Evolutionary conservation across 2,797 vertebrate genomes (phyloP).

Genomic region (Odontamblyopus rebecca): DNA sequence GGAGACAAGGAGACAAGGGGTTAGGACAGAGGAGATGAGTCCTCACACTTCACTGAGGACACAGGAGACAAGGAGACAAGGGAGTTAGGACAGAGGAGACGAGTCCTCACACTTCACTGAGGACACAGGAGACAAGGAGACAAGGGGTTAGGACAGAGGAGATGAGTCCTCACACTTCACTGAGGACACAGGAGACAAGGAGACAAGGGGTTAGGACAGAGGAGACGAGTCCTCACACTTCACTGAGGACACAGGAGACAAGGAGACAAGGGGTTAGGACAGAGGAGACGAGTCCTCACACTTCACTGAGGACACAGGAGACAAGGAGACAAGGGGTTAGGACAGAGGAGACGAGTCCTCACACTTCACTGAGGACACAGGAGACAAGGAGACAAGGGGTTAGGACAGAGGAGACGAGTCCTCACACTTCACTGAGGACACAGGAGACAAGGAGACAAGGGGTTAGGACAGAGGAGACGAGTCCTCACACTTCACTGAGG

Average conservation of each 20-base stretch:
- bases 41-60: no score
- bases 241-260: neutral
- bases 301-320: no score
- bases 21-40: no score
- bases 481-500: neutral
- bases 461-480: neutral
- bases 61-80: no score
- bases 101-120: neutral
- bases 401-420: no score
- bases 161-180: neutral
- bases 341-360: no score
- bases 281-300: no score
- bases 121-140: neutral
- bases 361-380: no score
- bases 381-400: no score
- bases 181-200: neutral
- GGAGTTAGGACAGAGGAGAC: neutral
- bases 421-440: no score
- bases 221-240: neutral
- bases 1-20: no score
- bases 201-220: neutral
- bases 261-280: neutral
- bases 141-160: neutral
- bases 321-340: neutral
- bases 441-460: no score